Base-by-base conservation (phyloP, 1,140 invertebrate species). In the Caerostris extrusa region DNA sequence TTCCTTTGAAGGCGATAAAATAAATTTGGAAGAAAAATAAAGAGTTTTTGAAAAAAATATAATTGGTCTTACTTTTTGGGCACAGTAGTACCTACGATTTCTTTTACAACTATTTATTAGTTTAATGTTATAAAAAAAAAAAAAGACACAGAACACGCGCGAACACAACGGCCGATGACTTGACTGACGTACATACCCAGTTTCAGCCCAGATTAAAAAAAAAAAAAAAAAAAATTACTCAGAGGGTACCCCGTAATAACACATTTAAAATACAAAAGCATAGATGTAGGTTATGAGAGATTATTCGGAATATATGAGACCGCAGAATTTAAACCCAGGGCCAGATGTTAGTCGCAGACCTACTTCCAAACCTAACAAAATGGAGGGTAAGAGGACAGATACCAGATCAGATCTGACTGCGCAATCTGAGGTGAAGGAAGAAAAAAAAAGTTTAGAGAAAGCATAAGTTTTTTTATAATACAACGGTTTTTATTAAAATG, bases 201-300 rank as follows among this genome's bases (percentile, higher is more conserved):
- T 69, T 89, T 89, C 87, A 61, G 87, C 87, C 64, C 55, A 58
- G 58, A 50, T 77, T 50, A 53, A 50, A 34, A 77, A 34, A 50
- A 77, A 50, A 34, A 77, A 34, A 50, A 77, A 77, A 77, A 77
- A 34, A 34, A 34, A 34, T 34, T 34, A 34, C 34, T 50, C 71
- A 77, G 8, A 12, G 71, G 19, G 34, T 34, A 12, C 34, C 34
- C 71, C 50, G 71, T 77, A 77, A 85, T 85, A 85, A 85, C 83
- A 85, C 83, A 85, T 58, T 19, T 85, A 85, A 85, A 85, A 85
- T 85, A 85, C 83, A 85, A 85, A 88, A 8, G 60, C 86, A 58
- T 6, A 88, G 57, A 85, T 85, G 83, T 85, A 61, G 61, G 86
- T 67, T 90, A 90, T 77, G 67, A 90, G 88, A 69, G 55, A 90